phyloP scores from a whole-genome alignment of 2,797 vertebrate species.

The Valencia hispanica region DNA sequence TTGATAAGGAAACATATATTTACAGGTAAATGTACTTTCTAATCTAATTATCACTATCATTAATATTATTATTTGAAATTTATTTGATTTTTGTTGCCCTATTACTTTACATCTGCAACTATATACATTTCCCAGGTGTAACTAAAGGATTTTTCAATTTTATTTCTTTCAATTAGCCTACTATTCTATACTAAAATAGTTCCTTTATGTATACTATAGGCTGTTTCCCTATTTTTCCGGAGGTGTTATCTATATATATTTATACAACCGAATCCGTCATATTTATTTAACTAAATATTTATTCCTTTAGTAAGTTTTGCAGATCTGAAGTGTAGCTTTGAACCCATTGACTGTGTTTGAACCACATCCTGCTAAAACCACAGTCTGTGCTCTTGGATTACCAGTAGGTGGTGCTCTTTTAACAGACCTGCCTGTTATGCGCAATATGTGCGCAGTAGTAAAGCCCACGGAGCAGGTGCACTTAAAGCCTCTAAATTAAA shows the following conservation, averaged over 20 bases:
- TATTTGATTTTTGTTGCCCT: too few relatives aligned
- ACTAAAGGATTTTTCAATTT: too few relatives aligned
- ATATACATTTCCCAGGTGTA: too few relatives aligned
- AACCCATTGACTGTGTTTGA: too few relatives aligned
- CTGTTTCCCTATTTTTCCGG: background rate
- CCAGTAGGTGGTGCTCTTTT: conserved; percentile 44
- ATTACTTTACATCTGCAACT: too few relatives aligned
- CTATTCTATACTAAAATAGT: too few relatives aligned
- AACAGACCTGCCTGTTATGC: conserved; percentile 11
- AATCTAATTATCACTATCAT: too few relatives aligned
- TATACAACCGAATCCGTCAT: background rate
- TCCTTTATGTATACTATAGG: too few relatives aligned
- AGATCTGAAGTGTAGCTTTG: background rate
- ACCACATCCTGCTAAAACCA: background rate
- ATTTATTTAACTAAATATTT: background rate
- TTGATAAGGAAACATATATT: too few relatives aligned
- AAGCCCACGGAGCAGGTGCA: conserved; percentile 3
- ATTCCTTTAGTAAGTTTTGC: background rate
- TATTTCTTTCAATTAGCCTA: too few relatives aligned
- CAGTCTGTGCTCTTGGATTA: background rate
- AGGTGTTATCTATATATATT: background rate
- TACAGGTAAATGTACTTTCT: too few relatives aligned
- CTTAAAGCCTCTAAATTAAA: background rate
- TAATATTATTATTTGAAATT: too few relatives aligned
- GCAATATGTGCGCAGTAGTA: conserved; percentile 11